phyloP scores from a whole-genome alignment of 2,113 vertebrate species.

The Cyrtonyx montezumae region DNA sequence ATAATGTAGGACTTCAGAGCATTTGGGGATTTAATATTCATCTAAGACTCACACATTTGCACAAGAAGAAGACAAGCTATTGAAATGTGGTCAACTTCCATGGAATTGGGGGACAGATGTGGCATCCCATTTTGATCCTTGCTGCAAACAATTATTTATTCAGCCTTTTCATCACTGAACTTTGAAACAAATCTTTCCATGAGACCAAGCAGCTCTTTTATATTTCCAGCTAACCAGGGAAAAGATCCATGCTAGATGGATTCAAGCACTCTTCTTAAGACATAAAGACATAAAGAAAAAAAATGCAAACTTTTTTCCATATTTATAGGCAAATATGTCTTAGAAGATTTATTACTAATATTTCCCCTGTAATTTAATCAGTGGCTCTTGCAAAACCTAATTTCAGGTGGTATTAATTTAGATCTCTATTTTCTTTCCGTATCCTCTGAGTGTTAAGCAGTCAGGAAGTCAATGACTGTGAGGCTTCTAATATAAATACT shows the following conservation, averaged over 20 bases:
- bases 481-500: not conserved
- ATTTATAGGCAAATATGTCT: not conserved
- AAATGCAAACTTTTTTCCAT: not conserved
- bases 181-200: not conserved
- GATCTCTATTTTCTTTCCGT: not conserved
- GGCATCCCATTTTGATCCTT: not conserved
- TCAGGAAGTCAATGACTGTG: not conserved
- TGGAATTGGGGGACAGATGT: not conserved
- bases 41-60: not conserved
- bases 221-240: not conserved
- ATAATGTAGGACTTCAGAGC: not conserved
- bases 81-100: not conserved
- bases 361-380: not conserved
- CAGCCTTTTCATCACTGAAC: not conserved
- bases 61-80: not conserved
- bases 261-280: not conserved
- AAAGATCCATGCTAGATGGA: fast-evolving
- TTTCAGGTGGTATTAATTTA: not conserved
- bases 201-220: fast-evolving
- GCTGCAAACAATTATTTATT: not conserved
- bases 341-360: not conserved
- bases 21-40: not conserved
- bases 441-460: not conserved
- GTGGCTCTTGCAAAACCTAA: not conserved
- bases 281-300: not conserved